phyloP scores from a whole-genome alignment of 2,888 invertebrate genomes.

The Urechis unicinctus region DNA sequence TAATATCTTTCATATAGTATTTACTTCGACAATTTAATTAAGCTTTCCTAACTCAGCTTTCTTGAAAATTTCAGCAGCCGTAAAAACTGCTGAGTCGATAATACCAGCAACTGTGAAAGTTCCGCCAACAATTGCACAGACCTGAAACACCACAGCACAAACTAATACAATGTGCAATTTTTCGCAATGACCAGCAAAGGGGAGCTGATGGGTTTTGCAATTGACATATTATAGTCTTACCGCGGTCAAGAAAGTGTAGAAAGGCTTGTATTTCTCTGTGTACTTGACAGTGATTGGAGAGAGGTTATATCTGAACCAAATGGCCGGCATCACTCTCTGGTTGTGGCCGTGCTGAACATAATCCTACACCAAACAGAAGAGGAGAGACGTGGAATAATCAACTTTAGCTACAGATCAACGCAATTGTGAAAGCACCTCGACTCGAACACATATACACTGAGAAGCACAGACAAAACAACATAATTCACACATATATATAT shows the following conservation, averaged over 20 bases:
- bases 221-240: no score
- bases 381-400: not conserved
- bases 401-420: not conserved
- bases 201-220: no score
- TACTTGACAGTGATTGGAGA: conserved; percentile 59
- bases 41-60: conserved; percentile 58
- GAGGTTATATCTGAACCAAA: conserved; percentile 59
- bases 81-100: conserved; percentile 57
- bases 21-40: no score
- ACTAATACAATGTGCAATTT: no score
- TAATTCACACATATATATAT: no score
- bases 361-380: conserved; percentile 43
- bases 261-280: conserved; percentile 53
- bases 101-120: conserved; percentile 60
- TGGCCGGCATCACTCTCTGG: conserved; percentile 54
- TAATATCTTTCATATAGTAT: no score
- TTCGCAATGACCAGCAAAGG: no score
- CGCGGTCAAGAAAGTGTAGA: conserved; percentile 57
- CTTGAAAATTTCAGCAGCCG: conserved; percentile 56
- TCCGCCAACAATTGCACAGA: conserved; percentile 58
- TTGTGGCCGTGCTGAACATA: conserved; percentile 49
- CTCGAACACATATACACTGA: no score
- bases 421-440: no score
- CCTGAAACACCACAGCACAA: conserved; percentile 8
- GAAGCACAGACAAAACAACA: no score